Evolutionary conservation across 92 coral and sea anemone species (phyloP), one percentile per base, ranked within the genome.

Genomic region (Phymanthus crucifer): DNA sequence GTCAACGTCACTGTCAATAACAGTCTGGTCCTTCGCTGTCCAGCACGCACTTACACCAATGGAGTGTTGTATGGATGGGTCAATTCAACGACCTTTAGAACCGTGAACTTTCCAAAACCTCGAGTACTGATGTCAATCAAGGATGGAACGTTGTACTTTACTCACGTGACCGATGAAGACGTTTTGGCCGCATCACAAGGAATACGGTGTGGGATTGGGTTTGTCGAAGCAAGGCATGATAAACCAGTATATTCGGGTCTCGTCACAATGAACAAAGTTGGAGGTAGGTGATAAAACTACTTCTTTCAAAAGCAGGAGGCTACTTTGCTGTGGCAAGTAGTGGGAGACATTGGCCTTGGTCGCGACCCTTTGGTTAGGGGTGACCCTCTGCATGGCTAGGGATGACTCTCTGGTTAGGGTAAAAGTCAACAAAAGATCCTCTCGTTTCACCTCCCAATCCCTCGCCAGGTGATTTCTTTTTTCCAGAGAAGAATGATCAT

Each of bases 111-210:
- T 29, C 71, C 67, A 17, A 64, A 23, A 2, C 84, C 90, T 11
- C 90, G 90, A 9, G 85, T 89, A 52, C 23, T 79, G 36, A 71
- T 17, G 87, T 83, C 82, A n/a, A 74, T 78, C 57, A 64, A 54
- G 32, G 89, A 90, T n/a, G 90, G 80, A 19, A 82, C 86, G 1
- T 75, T 89, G 0, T 71, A 81, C 6, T 86, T 89, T 69, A 56
- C 90, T 16, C 73, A 68, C 70, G 89, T 89, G 32, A 77, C 75
- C 3, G 72, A 73, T 1, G 64, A 74, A 2, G 86, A 82, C 70
- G 18, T 82, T 1, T 24, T 19, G 11, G 72, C 66, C 37, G 34
- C 37, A 14, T 19, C 27, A 18, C 64, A 77, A 17, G 81, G 81
- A 27, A 77, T 77, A n/a, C n/a, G 40, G 61, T 77, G 81, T 64